Evolutionary conservation across 2,797 vertebrate species (phyloP).

Genomic region (Macropodus opercularis): DNA sequence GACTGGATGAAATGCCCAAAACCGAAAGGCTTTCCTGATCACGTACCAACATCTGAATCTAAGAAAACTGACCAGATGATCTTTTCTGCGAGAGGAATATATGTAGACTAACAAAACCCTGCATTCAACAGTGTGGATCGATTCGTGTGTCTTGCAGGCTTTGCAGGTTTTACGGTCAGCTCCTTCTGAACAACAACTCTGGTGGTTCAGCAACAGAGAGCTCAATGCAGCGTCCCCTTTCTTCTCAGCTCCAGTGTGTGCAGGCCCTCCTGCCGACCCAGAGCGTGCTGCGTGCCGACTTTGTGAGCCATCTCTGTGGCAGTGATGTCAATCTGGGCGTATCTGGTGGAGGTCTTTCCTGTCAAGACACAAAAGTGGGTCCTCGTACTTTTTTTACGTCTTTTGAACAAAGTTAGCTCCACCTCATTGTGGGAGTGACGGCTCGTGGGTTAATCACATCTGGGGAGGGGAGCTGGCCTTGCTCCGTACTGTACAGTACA

Average conservation of each 20-base stretch:
- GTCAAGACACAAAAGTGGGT: constrained; percentile 36
- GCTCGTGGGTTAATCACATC: neutral
- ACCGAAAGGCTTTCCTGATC: too few relatives aligned
- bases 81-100: constrained; percentile 9
- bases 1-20: constrained; percentile 38
- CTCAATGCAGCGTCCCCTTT: constrained; percentile 81
- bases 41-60: neutral
- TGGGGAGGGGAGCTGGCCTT: too few relatives aligned
- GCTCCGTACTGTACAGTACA: too few relatives aligned
- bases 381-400: too few relatives aligned
- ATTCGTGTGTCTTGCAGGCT: constrained; percentile 1
- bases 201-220: constrained; percentile 5
- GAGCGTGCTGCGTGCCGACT: constrained; percentile 87
- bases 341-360: constrained; percentile 86
- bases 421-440: neutral
- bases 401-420: neutral
- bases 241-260: constrained; percentile 85
- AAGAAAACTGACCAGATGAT: neutral
- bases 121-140: too few relatives aligned
- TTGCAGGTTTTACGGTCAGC: constrained; percentile 4
- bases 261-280: constrained; percentile 87
- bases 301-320: constrained; percentile 90
- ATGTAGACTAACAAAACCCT: neutral
- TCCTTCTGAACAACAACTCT: neutral
- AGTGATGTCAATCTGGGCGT: constrained; percentile 89